These are phyloP conservation scores for Oryctolagus cuniculus DNA, from an alignment of 2,113 vertebrate genomes.

Conservation along the genomic window DNA sequence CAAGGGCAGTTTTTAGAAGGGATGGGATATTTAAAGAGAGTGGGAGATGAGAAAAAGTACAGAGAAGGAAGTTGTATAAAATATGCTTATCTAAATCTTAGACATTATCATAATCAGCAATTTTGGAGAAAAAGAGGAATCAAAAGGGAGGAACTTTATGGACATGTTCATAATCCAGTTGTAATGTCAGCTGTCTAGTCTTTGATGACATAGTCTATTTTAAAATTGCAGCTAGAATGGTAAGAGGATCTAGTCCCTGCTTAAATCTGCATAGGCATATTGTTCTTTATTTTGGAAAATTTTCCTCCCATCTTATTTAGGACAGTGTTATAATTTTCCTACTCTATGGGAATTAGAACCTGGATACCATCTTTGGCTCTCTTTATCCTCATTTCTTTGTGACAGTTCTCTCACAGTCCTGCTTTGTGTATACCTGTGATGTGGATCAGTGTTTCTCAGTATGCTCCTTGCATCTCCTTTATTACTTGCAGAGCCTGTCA, in stretches of 20 bases:
- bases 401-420: neutral
- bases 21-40: neutral
- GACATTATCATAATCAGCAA: slow-evolving; percentile 40
- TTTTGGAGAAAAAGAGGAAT: slow-evolving; percentile 67
- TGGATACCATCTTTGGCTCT: neutral
- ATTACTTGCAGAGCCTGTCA: neutral
- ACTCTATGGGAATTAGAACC: too few species aligned
- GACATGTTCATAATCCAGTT: neutral
- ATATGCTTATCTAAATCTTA: slow-evolving; percentile 14
- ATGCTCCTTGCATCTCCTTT: neutral
- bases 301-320: neutral
- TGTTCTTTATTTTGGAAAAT: slow-evolving; percentile 19
- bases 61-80: neutral
- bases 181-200: slow-evolving; percentile 37
- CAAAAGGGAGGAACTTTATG: slow-evolving; percentile 33
- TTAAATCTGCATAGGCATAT: neutral
- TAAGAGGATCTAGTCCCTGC: neutral
- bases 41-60: neutral
- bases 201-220: slow-evolving; percentile 9
- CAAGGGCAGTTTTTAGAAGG: neutral
- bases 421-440: neutral
- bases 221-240: slow-evolving; percentile 1
- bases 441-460: neutral
- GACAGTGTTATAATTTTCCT: neutral
- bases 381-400: neutral